Conservation (phyloP, 2,113 vertebrate species). For the Syngnathoides biaculeatus region DNA sequence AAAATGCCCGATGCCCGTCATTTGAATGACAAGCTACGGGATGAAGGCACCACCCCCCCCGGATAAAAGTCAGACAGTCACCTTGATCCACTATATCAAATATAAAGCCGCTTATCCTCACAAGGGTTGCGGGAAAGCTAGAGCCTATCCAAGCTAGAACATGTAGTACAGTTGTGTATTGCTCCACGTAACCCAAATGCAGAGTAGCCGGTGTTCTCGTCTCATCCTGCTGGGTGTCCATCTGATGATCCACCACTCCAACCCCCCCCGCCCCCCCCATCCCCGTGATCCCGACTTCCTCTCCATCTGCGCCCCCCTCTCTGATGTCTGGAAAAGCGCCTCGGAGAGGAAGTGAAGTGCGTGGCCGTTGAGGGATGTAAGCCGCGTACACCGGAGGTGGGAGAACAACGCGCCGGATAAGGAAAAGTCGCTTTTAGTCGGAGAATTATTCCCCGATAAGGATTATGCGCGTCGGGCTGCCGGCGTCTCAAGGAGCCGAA, state of each 20-base stretch:
- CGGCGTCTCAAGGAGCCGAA: conserved; percentile 18
- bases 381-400: background rate
- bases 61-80: background rate
- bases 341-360: conserved; percentile 13
- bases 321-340: conserved; percentile 11
- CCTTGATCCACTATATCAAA: background rate
- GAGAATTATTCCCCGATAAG: conserved; percentile 22
- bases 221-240: conserved; percentile 45
- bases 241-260: conserved; percentile 31
- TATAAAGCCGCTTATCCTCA: too few species aligned
- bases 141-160: too few species aligned
- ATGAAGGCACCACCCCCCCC: background rate
- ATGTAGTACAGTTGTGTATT: background rate
- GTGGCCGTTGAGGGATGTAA: conserved; percentile 11
- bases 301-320: background rate
- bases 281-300: conserved; percentile 7
- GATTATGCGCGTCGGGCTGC: conserved; percentile 9
- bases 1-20: background rate
- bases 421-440: background rate
- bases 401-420: background rate
- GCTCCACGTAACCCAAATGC: background rate
- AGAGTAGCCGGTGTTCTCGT: conserved; percentile 43
- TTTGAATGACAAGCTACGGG: background rate
- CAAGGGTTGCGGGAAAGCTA: too few species aligned
- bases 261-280: conserved; percentile 1